Base-by-base conservation (phyloP, 1,140 invertebrate genomes). In the Lordiphosa clarofinis region DNA sequence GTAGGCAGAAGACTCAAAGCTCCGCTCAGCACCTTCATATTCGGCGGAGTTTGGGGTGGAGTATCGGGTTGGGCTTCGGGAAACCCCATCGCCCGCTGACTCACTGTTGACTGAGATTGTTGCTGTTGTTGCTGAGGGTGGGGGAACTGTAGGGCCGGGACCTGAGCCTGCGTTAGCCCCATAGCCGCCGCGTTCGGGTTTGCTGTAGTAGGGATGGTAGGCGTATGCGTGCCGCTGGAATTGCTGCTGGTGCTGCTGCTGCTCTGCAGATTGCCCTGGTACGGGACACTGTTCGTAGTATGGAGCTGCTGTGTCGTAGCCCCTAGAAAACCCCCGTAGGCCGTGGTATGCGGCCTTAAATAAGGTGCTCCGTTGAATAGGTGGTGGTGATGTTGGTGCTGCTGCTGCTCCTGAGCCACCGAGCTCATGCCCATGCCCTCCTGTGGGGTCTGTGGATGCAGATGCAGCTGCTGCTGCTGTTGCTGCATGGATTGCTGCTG, bases 1-100 rank as follows among this genome's bases (percentile, higher is more conserved):
- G 90, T 91, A 86, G 92, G 81, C 63, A 88, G 90, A 73, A 93
- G 87, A 70, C 90, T 91, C 89, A 89, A 92, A 86, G 91, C 92
- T 79, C 94, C 93, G 86, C 92, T 94, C 73, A 93, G 93, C 86
- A 95, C 92, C 89, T 96, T 97, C 94, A 96, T 95, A 90, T 95
- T 96, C 87, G 96, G 96, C 56, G 96, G 96, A 65, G 96, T 97
- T 90, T 97, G 96, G 21, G 96, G 96, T 67, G 96, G 96, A 60
- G 96, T 97, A 89, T 89, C 96, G 65, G 95, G 96, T 90, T 95
- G 95, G 88, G 95, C 94, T 88, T 95, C 95, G 82, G 94, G 94
- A 91, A 95, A 95, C 88, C 93, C 93, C 91, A 92, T 92, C 73
- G 92, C 92, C 62, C 61, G 89, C 76, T 86, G 86, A 78, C 50